Percentiles rank a stretch among this genome's conserved stretches.
Evolutionary conservation across 2,797 vertebrate species (phyloP).

Genomic region (Myotis planiceps): DNA sequence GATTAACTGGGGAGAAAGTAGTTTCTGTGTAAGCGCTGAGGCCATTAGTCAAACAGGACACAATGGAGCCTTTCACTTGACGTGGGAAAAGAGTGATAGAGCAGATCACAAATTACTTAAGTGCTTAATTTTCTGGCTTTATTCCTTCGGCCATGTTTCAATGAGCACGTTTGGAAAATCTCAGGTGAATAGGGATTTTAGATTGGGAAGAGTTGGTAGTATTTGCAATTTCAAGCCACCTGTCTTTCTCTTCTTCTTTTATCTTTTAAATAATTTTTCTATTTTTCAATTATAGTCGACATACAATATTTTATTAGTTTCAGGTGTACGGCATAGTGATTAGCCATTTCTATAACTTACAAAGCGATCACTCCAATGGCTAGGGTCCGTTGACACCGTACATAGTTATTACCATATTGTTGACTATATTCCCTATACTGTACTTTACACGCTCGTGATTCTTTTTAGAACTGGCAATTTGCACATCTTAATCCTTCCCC

Average conservation of each 20-base stretch:
- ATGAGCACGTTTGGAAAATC: constrained; percentile 43
- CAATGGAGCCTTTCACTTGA: constrained; percentile 60
- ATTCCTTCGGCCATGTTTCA: constrained; percentile 43
- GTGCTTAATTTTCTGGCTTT: constrained; percentile 62
- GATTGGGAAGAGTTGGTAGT: neutral
- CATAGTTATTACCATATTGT: neutral
- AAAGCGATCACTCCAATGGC: neutral
- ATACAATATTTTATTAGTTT: neutral
- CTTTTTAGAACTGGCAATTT: neutral
- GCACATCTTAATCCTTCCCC: neutral
- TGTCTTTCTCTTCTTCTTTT: constrained; percentile 4
- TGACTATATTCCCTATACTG: neutral
- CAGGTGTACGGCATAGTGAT: neutral
- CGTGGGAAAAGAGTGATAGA: neutral
- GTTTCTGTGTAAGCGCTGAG: constrained; percentile 59
- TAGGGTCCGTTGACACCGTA: neutral
- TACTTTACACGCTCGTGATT: neutral
- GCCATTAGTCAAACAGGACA: constrained; percentile 59
- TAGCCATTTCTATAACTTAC: neutral
- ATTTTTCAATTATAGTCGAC: neutral
- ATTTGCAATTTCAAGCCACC: neutral
- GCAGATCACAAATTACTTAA: constrained; percentile 52
- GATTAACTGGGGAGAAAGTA: constrained; percentile 69
- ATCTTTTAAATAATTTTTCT: too few relatives aligned
- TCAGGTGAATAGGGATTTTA: neutral